Percentiles rank a stretch among this genome's conserved stretches.
These are phyloP conservation scores for Amphipoea lucens DNA, from an alignment of 2,888 invertebrate species.

Conservation along the genomic window DNA sequence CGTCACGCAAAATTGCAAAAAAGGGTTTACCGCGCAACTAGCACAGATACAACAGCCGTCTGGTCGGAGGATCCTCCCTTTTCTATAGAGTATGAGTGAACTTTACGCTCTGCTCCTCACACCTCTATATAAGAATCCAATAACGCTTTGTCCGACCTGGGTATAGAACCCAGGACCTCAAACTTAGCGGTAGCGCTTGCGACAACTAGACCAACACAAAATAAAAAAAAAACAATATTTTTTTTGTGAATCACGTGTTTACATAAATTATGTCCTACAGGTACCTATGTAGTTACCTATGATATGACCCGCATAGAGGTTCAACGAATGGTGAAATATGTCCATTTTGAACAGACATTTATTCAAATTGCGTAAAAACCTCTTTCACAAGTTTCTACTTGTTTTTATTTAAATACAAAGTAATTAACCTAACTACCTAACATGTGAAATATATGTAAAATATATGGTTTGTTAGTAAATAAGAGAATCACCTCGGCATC, in stretches of 20 bases:
- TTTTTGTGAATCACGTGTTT: not conserved
- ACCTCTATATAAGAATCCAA: not conserved
- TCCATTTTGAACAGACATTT: conserved; percentile 4
- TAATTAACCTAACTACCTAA: not conserved
- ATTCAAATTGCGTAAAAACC: not conserved
- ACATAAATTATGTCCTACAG: not conserved
- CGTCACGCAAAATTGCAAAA: no score
- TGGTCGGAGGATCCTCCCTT: no score
- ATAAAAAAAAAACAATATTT: not conserved
- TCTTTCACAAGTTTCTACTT: not conserved
- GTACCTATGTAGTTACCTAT: not conserved
- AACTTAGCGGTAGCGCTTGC: not conserved
- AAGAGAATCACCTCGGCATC: not conserved
- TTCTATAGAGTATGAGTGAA: no score
- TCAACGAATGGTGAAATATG: conserved; percentile 23
- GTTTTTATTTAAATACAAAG: not conserved
- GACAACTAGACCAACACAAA: not conserved
- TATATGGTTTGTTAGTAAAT: not conserved
- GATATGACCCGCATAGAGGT: conserved; percentile 31
- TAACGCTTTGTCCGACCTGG: not conserved
- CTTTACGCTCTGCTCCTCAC: no score
- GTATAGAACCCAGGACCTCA: not conserved
- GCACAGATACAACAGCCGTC: no score
- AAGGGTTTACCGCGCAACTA: no score
- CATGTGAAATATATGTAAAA: no score